Base-by-base conservation (phyloP, 2,888 invertebrate genomes). In the Opisthograptis luteolata region DNA sequence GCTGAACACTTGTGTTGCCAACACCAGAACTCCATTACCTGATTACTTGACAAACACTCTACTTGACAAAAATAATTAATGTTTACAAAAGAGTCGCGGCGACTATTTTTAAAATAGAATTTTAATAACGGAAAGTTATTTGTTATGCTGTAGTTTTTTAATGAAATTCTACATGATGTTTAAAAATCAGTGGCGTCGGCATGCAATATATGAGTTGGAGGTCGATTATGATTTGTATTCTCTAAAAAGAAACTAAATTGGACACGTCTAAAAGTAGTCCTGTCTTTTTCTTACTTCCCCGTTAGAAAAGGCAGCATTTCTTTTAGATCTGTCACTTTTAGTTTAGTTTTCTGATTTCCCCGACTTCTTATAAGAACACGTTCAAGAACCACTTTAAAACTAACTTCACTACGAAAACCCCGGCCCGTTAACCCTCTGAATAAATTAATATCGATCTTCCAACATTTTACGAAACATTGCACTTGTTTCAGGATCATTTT, bases 401-500 rank as follows among this genome's bases (percentile, higher is more conserved):
- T 19, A 14, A 9, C 22, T 27, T 4, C 12, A 27, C n/a, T 4
- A 28, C 13, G 22, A 32, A 31, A 10, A 22, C 8, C 15, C 15
- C 31, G 20, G 32, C 35, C 27, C 46, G 8, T 22, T 48, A 36
- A 42, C 35, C 44, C 35, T 39, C 34, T n/a, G 10, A 64, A 67
- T 65, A 66, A 72, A 70, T 67, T 62, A 62, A 62, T 66, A 66
- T 58, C 51, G 56, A 58, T 61, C 60, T 59, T 59, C 60, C 63
- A 68, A 68, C 62, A 76, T 80, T 82, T 79, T 70, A 80, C 80
- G 76, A 76, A 76, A 78, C 79, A 80, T 78, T 81, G 76, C 80
- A 79, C 81, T 75, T 81, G 66, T 74, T 68, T 68, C 60, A 66
- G 73, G 72, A 82, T 82, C 74, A 83, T 83, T 85, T 84, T 84